Base-by-base conservation (phyloP, 2,797 vertebrate species). In the Crypturellus tataupa region DNA sequence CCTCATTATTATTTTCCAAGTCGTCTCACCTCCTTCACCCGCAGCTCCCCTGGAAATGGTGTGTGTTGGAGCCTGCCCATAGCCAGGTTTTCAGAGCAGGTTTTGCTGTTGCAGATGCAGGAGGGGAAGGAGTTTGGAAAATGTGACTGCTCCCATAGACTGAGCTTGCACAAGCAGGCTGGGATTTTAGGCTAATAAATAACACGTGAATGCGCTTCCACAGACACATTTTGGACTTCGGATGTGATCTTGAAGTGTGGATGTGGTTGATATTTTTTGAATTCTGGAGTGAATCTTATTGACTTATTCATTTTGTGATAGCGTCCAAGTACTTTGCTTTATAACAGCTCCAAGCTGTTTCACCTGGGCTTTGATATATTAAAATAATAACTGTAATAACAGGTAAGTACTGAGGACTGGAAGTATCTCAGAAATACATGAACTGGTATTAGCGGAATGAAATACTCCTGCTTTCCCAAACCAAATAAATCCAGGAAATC, bases 1-100 rank as follows among this genome's bases (percentile, higher is more conserved):
- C 29, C 35, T 91, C 72, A 24, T 76, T 69, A 59, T 87, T 92
- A 62, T 83, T 93, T 89, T 94, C 72, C 75, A 64, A 40, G 51
- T 27, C 0, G 0, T 73, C 83, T 90, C 56, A 42, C 60, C 56
- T 82, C 51, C 19, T 1, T 25, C 81, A 42, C 64, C 49, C 33
- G 60, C 18, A 2, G 7, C 67, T 12, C n/a, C 71, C 37, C 16
- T 85, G 87, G 64, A 40, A 90, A 35, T 33, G 18, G 7, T 2
- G 24, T 0, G 1, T 47, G 69, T 8, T 6, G 7, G 29, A 27
- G 51, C 8, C 51, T 27, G 51, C 51, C 14, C 51, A 27, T 24
- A 53, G 51, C 14, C 47, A 23, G 47, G 47, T 49, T 49, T 49
- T 49, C 5, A 4, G 47, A 12, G 47, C 47, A 49, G 47, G 33